Evolutionary conservation across 2,888 invertebrate genomes (phyloP).

Genomic region (Thecophora atra): DNA sequence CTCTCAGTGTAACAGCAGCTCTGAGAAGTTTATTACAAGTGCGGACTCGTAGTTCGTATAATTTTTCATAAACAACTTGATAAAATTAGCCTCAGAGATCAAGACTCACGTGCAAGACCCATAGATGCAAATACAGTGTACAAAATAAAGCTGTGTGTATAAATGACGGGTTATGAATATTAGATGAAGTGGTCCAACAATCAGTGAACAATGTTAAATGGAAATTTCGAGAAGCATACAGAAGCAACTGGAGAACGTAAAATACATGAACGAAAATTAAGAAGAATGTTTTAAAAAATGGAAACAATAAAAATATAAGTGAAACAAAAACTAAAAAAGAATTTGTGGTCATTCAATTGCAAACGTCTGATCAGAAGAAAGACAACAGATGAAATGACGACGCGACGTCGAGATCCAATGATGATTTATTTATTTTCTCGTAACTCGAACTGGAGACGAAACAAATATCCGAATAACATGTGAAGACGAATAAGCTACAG

Average conservation of each 20-base stretch:
- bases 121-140: background rate
- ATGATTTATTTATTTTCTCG: background rate
- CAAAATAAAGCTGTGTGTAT: no score
- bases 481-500: background rate
- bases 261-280: background rate
- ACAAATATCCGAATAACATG: background rate
- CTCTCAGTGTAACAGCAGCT: no score
- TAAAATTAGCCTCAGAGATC: no score
- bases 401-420: background rate
- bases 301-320: conserved; percentile 18
- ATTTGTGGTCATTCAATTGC: conserved; percentile 24
- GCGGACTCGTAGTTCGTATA: no score
- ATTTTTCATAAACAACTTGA: no score
- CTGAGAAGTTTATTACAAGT: no score
- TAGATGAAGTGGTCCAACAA: conserved; percentile 14
- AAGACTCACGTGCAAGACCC: background rate
- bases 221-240: conserved; percentile 9
- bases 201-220: conserved; percentile 23
- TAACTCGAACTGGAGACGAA: background rate
- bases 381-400: background rate
- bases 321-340: background rate
- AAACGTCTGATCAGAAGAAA: background rate
- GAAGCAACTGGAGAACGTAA: background rate
- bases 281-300: conserved; percentile 1
- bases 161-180: background rate